Evolutionary conservation across 2,113 vertebrate genomes (phyloP).

Genomic region (Rhynchopsitta pachyrhyncha): DNA sequence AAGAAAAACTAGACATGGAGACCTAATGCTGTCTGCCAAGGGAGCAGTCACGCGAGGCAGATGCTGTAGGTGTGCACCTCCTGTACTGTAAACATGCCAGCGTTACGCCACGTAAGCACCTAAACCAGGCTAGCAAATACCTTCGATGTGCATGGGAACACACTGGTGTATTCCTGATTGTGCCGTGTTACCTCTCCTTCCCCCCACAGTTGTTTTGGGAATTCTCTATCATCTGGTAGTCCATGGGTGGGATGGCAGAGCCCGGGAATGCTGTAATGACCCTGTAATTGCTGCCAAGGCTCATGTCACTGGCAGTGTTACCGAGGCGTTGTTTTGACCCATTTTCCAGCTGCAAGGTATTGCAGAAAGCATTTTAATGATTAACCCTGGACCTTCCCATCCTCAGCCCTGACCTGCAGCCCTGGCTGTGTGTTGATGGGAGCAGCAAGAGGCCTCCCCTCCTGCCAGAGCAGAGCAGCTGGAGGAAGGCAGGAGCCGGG

Average conservation of each 20-base stretch:
- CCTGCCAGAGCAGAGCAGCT: neutral
- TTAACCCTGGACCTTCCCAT: conserved; percentile 25
- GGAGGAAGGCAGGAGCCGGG: accelerated
- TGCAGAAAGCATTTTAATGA: conserved; percentile 21
- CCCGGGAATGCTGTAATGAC: neutral
- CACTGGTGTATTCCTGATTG: neutral
- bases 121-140: neutral
- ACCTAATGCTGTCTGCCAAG: neutral
- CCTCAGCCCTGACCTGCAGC: neutral
- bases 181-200: neutral
- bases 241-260: neutral
- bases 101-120: neutral
- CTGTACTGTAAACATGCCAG: neutral
- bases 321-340: neutral
- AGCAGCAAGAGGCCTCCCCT: neutral
- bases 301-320: neutral
- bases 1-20: neutral
- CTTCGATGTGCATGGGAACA: neutral
- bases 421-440: accelerated
- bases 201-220: neutral
- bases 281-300: neutral
- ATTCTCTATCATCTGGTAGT: neutral
- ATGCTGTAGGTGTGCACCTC: neutral
- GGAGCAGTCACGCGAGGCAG: accelerated
- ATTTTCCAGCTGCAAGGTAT: conserved; percentile 20